Evolutionary conservation across 2,888 invertebrate species (phyloP), one percentile per base, ranked within the genome.

Genomic region (Parnassius mnemosyne): DNA sequence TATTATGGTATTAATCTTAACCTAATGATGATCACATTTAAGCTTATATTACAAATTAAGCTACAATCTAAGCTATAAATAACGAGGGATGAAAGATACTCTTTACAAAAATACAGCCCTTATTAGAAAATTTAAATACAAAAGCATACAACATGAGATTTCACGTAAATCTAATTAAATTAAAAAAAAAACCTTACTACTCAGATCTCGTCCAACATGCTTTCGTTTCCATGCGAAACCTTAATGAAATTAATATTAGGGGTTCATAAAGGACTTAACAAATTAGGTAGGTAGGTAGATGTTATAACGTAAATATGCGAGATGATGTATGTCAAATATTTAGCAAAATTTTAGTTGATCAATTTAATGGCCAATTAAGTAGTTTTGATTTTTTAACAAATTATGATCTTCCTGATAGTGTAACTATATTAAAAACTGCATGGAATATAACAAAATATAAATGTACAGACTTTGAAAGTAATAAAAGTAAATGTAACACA

Each of bases 201-300:
- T 66, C 64, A 69, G 66, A 68, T 69, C 65, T 66, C 69, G 69
- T 63, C 67, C 66, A 62, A 69, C 73, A 74, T 69, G 71, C 80
- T 72, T 89, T 90, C 89, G 89, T 89, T 90, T 83, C 74, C 81
- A 77, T 86, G 87, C 89, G 89, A 90, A 90, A 90, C 89, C 89
- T 87, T 80, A 85, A 81, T 74, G 78, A 85, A 88, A 84, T 79
- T 86, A 85, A 84, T 70, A 80, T 79, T 63, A 84, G 83, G 80
- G 83, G 79, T 80, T 81, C 81, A 85, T 79, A 79, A 76, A 77
- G 77, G 80, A 69, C 71, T 73, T 75, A 75, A 73, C 63, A 71
- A 75, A 73, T 69, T 59, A 71, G 80, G 76, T 74, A 68, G 65
- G 68, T 73, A 79, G 25, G 56, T 52, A 52, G 7, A n/a, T n/a